Evolutionary conservation across 2,888 invertebrate genomes (phyloP), one percentile per base, ranked within the genome.

Genomic region (Tachina grossa): DNA sequence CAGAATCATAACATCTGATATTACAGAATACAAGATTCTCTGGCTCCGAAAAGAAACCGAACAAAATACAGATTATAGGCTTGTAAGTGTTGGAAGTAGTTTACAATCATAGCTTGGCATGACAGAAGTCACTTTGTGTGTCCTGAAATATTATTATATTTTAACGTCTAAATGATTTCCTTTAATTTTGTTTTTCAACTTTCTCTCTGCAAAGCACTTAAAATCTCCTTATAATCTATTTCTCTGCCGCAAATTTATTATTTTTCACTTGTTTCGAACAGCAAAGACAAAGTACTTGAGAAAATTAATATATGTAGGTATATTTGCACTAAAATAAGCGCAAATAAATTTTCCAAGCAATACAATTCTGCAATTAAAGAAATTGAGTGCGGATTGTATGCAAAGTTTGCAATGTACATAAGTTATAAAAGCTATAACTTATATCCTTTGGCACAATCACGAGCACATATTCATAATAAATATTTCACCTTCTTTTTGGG

Each of bases 331-430:
- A 72, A 83, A 79, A 66, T 80, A 74, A 83, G 83, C 71, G 68
- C 51, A 43, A 80, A 76, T 83, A 79, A 79, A 75, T 83, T 85
- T 85, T 75, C 85, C 83, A 78, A 81, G 83, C 83, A 83, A 85
- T 83, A 53, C 79, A 75, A 68, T 72, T 2, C 53, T 65, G 39
- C 78, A 81, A 86, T 84, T 84, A 86, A 69, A 84, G 74, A 68
- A 81, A 81, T 31, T 75, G 59, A 80, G 43, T 51, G 43, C 11
- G 11, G 10, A 19, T 47, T 13, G 47, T 43, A 77, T 76, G 22
- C 53, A 16, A 41, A 22, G 22, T 45, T 53, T 63, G 65, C 66
- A 31, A 31, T 31, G 6, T 31, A 57, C 68, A 57, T 57, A 76
- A 57, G 41, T 68, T 78, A 31, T 41, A 45, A 83, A 72, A n/a